Evolutionary conservation across 2,113 vertebrate genomes (phyloP), one percentile per base, ranked within the genome.

Genomic region (Arvicanthis niloticus): DNA sequence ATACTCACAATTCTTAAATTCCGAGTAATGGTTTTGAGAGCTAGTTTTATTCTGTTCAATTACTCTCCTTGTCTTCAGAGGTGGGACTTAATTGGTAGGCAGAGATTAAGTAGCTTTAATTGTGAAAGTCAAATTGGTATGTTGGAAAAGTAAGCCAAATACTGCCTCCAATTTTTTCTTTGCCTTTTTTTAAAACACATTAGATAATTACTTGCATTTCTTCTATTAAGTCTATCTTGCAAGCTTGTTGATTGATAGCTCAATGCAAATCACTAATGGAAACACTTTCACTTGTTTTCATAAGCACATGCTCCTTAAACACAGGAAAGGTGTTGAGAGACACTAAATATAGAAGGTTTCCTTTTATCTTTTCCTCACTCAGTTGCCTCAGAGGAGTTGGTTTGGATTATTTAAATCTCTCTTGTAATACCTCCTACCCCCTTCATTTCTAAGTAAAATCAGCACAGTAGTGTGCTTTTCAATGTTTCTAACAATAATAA

Each of bases 31-130:
- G 37, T 88, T 15, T 70, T 80, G 31, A 81, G 16, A 86, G 4
- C 1, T 31, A 37, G 9, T 72, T 84, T 60, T 45, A 8, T 75
- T 92, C 34, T 70, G 3, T 88, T 95, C 78, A n/a, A 48, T 94
- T 86, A 58, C 29, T 94, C 2, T 1, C 72, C 26, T 88, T 8
- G 1, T 88, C 48, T 62, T 8, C 9, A 40, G 26, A 5, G 21
- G 7, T 80, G 5, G 15, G 1, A 13, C 67, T 76, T 88, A 92
- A 85, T 85, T 76, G 21, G 7, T 53, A 95, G 65, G n/a, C 58
- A 93, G 81, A 96, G 76, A 92, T 93, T 80, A 88, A 91, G 42
- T 22, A 65, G 51, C 16, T 93, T 6, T 88, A 58, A 93, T 13
- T 93, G 2, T 62, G 75, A 80, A 89, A 82, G 22, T 58, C 81